Conservation (phyloP, 2,113 vertebrate genomes). For the Dissostichus mawsoni region DNA sequence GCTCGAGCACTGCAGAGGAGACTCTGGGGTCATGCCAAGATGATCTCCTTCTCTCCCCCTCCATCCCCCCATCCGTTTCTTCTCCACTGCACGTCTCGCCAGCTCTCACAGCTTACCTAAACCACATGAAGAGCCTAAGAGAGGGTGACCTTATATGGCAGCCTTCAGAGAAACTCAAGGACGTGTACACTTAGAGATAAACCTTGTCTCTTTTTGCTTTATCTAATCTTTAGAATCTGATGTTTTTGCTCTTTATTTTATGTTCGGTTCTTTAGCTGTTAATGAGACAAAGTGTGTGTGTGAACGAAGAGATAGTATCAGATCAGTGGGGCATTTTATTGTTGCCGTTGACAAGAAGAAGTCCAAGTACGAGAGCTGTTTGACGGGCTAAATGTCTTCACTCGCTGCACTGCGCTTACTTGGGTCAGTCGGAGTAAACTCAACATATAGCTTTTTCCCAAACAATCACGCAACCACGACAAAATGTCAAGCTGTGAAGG, state of each 20-base stretch:
- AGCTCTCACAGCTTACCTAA: slow-evolving; percentile 26
- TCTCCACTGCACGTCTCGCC: slow-evolving; percentile 11
- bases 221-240: slow-evolving; percentile 72
- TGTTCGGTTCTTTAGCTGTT: slow-evolving; percentile 51
- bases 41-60: slow-evolving; percentile 13
- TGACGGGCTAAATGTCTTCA: slow-evolving; percentile 28
- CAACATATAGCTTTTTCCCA: background rate
- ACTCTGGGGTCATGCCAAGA: slow-evolving; percentile 42
- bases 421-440: slow-evolving; percentile 2
- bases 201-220: slow-evolving; percentile 25
- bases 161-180: slow-evolving; percentile 64
- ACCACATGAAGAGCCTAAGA: slow-evolving; percentile 42
- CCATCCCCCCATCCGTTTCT: slow-evolving; percentile 17
- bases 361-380: background rate
- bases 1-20: slow-evolving; percentile 30
- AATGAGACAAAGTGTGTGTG: slow-evolving; percentile 62
- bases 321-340: slow-evolving; percentile 26
- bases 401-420: background rate
- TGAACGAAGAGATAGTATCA: slow-evolving; percentile 56
- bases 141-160: slow-evolving; percentile 52
- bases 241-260: slow-evolving; percentile 67
- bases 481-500: background rate
- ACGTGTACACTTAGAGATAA: slow-evolving; percentile 59
- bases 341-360: background rate
- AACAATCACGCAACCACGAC: background rate